Evolutionary conservation across 1,140 invertebrate genomes (phyloP).

Genomic region (Eupristina koningsbergeri): DNA sequence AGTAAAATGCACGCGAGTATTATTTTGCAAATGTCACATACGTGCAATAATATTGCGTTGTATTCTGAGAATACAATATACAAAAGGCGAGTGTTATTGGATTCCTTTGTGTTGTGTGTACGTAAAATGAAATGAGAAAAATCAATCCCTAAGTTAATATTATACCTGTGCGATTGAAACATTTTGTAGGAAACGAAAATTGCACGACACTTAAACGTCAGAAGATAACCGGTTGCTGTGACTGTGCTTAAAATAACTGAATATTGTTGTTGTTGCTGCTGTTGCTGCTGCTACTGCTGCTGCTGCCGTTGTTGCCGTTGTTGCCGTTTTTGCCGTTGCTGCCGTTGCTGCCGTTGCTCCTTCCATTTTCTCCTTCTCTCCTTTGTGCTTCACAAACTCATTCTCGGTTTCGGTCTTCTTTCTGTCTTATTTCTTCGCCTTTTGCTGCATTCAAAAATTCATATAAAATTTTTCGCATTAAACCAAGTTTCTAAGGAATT

Average conservation of each 20-base stretch:
- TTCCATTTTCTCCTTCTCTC: background rate
- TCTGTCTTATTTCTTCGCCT: background rate
- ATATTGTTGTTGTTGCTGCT: constrained; percentile 25
- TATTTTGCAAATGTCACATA: background rate
- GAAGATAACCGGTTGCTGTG: constrained; percentile 6
- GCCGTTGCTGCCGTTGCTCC: background rate
- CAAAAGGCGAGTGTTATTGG: too few relatives aligned
- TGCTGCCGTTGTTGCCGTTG: too few relatives aligned
- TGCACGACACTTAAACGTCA: background rate
- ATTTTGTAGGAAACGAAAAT: constrained; percentile 2
- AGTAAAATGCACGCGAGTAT: background rate
- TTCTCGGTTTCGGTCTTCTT: background rate
- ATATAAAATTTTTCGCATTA: background rate
- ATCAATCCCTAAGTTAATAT: background rate
- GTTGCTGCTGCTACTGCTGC: background rate
- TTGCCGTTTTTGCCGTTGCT: too few relatives aligned
- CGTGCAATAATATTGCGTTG: background rate
- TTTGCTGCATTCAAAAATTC: background rate
- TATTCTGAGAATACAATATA: background rate
- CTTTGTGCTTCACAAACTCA: background rate
- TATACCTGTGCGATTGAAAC: background rate
- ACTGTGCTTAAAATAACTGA: constrained; percentile 34
- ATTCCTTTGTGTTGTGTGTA: background rate
- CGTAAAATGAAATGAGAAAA: background rate
- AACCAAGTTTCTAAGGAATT: too few relatives aligned